Evolutionary conservation across 2,797 vertebrate species (phyloP).

Genomic region (Gadopsis marmoratus): DNA sequence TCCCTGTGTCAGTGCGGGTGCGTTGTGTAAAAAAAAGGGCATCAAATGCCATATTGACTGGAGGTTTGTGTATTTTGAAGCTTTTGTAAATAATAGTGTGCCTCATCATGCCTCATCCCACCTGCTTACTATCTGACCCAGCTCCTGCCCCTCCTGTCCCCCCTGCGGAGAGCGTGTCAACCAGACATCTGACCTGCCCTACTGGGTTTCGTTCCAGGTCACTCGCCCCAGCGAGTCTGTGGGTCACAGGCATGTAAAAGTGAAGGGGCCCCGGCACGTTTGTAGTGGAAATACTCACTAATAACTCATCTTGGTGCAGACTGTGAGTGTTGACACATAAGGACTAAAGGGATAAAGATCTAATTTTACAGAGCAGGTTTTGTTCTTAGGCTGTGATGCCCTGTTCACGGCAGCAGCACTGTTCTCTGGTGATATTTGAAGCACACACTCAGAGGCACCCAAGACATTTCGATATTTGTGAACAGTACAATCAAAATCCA

Average conservation of each 20-base stretch:
- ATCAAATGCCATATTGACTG: slow-evolving; percentile 11
- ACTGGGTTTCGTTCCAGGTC: slow-evolving; percentile 65
- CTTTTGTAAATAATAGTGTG: slow-evolving; percentile 45
- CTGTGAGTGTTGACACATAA: slow-evolving; percentile 55
- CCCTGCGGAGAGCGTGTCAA: slow-evolving; percentile 60
- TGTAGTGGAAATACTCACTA: slow-evolving; percentile 48
- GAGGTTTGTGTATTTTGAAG: slow-evolving; percentile 20
- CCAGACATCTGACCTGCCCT: slow-evolving; percentile 67
- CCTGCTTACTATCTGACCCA: slow-evolving; percentile 52
- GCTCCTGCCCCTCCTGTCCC: slow-evolving; percentile 6
- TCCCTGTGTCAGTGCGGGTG: slow-evolving; percentile 6
- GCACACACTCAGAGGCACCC: background rate
- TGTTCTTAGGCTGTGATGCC: slow-evolving; percentile 7
- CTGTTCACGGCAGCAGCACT: background rate
- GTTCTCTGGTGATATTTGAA: background rate
- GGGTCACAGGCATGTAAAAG: slow-evolving; percentile 51
- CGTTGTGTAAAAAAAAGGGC: slow-evolving; percentile 16
- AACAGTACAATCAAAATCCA: background rate
- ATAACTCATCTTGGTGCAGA: slow-evolving; percentile 35
- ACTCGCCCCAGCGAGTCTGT: slow-evolving; percentile 46
- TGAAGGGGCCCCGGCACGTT: slow-evolving; percentile 48
- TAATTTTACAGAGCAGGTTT: slow-evolving; percentile 41
- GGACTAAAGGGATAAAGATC: slow-evolving; percentile 51
- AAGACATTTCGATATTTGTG: background rate
- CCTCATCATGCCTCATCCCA: slow-evolving; percentile 36